Conservation (phyloP, 1,140 invertebrate genomes). For the Drosophila santomea region DNA sequence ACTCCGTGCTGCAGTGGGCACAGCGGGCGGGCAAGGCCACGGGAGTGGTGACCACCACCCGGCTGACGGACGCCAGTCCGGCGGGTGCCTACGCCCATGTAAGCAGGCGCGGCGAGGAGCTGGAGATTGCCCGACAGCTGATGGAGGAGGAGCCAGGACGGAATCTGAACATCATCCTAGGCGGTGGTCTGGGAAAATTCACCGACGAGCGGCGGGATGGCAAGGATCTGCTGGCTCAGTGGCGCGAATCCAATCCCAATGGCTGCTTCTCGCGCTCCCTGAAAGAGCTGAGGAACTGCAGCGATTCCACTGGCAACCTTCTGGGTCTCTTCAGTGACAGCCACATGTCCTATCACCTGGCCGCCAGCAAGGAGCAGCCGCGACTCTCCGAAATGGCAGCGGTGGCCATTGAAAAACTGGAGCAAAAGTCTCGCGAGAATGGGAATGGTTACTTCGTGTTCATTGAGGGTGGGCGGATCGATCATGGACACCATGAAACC, state of each 20-base stretch:
- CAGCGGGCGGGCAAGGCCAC: conserved; percentile 88
- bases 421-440: conserved; percentile 74
- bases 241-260: conserved; percentile 72
- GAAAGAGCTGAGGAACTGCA: conserved; percentile 84
- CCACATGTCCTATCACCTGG: conserved; percentile 86
- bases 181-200: conserved; percentile 89
- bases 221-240: conserved; percentile 85
- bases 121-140: conserved; percentile 88
- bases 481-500: conserved; percentile 89
- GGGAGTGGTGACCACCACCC: conserved; percentile 78
- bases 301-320: conserved; percentile 57
- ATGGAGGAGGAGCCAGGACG: conserved; percentile 87
- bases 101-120: conserved; percentile 90
- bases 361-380: conserved; percentile 87
- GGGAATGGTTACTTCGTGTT: conserved; percentile 88
- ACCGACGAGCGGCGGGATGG: conserved; percentile 85
- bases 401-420: conserved; percentile 88
- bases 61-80: conserved; percentile 79
- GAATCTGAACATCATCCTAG: conserved; percentile 88
- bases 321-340: conserved; percentile 86
- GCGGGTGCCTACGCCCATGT: conserved; percentile 85
- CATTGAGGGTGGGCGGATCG: conserved; percentile 89
- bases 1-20: conserved; percentile 92
- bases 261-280: conserved; percentile 87
- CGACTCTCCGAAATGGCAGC: conserved; percentile 91